phyloP scores from a whole-genome alignment of 2,888 invertebrate species.

The Sinelater perroti region DNA sequence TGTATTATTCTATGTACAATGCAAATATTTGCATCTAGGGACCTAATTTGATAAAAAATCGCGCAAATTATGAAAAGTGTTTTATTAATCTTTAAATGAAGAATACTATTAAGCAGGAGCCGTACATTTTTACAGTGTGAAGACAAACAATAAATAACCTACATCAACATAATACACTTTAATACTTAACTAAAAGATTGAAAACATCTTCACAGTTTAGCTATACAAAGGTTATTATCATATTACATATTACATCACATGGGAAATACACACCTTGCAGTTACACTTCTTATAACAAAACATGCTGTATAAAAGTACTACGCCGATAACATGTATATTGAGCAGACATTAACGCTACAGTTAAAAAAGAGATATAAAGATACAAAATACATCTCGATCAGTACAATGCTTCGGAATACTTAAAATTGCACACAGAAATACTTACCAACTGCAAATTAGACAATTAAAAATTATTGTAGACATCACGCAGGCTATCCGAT shows the following conservation, averaged over 20 bases:
- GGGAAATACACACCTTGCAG: conserved; percentile 24
- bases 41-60: neutral
- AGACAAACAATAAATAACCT: conserved; percentile 34
- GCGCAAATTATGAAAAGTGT: neutral
- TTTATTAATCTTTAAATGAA: conserved; percentile 24
- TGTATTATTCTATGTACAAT: too few species aligned
- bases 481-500: neutral
- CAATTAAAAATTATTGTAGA: too few species aligned
- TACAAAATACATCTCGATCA: neutral
- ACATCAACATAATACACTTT: conserved; percentile 32
- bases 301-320: conserved; percentile 17
- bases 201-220: conserved; percentile 26
- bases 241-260: conserved; percentile 33
- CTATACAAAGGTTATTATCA: conserved; percentile 22
- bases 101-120: conserved; percentile 31
- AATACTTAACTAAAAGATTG: conserved; percentile 27
- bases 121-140: conserved; percentile 25
- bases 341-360: neutral
- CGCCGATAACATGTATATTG: conserved; percentile 3
- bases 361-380: neutral
- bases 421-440: too few species aligned
- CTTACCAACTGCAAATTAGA: too few species aligned
- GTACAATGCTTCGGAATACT: too few species aligned
- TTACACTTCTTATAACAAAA: conserved; percentile 18
- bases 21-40: neutral